Percentiles rank a stretch among this genome's conserved stretches.
Evolutionary conservation across 2,888 invertebrate species (phyloP).

Genomic region (Trissolcus japonicus): DNA sequence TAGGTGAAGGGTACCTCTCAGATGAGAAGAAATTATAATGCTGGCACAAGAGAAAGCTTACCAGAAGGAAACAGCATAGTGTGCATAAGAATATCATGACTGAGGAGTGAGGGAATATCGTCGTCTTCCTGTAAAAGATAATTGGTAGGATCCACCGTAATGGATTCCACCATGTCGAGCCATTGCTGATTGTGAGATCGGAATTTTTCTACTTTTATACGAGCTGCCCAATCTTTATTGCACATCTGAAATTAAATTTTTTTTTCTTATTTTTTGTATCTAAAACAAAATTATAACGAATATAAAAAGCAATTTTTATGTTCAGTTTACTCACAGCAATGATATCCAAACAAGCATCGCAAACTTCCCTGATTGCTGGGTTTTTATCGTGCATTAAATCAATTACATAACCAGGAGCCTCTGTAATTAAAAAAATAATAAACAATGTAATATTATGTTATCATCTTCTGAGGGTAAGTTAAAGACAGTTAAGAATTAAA

Average conservation of each 20-base stretch:
- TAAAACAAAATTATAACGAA: neutral
- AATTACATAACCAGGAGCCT: constrained; percentile 96
- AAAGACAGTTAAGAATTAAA: too few relatives aligned
- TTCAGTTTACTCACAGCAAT: constrained; percentile 84
- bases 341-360: constrained; percentile 95
- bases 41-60: constrained; percentile 44
- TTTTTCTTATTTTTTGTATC: neutral
- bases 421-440: constrained; percentile 75
- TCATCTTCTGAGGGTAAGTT: neutral
- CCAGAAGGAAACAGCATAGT: constrained; percentile 78
- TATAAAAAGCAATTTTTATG: neutral
- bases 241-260: constrained; percentile 78
- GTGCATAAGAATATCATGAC: constrained; percentile 83
- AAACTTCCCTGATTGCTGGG: constrained; percentile 93
- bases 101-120: constrained; percentile 86
- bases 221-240: constrained; percentile 93
- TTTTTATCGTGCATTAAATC: constrained; percentile 99
- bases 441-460: neutral
- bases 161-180: constrained; percentile 95
- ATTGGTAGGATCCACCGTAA: constrained; percentile 77
- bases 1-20: constrained; percentile 10
- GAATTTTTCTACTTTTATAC: constrained; percentile 96
- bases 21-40: too few relatives aligned
- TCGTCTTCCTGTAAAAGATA: constrained; percentile 77
- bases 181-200: constrained; percentile 99